These are phyloP conservation scores for Steinernema carpocapsae DNA, from an alignment of 2,888 invertebrate genomes.

Conservation along the genomic window DNA sequence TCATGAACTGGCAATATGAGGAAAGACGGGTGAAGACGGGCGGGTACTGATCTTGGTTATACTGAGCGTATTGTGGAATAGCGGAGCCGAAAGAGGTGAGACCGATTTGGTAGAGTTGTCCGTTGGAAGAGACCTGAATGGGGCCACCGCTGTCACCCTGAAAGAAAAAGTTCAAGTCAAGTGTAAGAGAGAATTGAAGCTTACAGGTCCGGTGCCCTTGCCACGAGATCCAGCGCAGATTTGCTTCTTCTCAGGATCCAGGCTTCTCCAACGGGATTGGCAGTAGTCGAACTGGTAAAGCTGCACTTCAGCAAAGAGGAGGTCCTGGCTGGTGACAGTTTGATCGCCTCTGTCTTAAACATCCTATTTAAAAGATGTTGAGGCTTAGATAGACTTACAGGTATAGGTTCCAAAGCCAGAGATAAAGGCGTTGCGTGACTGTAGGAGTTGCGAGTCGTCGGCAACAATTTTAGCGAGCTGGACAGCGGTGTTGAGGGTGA, in stretches of 20 bases:
- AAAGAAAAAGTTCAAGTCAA: no score
- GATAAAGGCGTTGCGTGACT: neutral
- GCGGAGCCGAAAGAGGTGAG: neutral
- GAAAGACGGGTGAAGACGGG: no score
- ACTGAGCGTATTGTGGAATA: neutral
- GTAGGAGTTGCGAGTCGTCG: neutral
- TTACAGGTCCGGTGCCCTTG: neutral
- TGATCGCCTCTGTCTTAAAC: neutral
- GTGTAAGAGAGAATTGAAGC: no score
- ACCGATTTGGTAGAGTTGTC: no score
- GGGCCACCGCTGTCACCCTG: no score
- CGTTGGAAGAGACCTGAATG: neutral
- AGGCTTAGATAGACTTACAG: neutral
- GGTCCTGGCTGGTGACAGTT: neutral
- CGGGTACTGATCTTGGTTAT: neutral
- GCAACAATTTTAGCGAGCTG: neutral
- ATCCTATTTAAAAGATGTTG: neutral
- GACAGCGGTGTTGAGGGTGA: no score
- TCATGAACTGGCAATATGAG: neutral
- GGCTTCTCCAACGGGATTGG: neutral
- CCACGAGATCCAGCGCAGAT: no score
- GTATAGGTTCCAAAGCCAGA: neutral
- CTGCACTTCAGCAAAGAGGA: neutral
- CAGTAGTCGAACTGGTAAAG: neutral
- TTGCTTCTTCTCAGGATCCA: neutral